Evolutionary conservation across 2,888 invertebrate genomes (phyloP).

Genomic region (Zaprionus obscuricornis): DNA sequence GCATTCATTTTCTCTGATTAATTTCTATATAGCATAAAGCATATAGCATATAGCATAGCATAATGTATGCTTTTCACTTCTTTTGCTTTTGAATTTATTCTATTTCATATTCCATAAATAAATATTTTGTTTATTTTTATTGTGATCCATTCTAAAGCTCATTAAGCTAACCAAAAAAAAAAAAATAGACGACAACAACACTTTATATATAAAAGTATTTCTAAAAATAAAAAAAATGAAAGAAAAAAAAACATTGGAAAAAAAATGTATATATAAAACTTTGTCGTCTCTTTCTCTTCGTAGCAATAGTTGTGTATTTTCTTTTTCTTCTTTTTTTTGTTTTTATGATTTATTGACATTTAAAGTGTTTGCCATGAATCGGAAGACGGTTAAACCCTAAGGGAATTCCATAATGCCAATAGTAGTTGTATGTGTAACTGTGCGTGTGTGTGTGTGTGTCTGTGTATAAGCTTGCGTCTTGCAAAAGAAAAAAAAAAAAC

Average conservation of each 20-base stretch:
- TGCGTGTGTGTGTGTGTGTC: no score
- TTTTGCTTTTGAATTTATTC: neutral
- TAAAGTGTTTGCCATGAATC: slow-evolving; percentile 45
- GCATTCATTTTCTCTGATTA: slow-evolving; percentile 44
- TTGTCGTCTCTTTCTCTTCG: slow-evolving; percentile 10
- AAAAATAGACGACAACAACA: slow-evolving; percentile 8
- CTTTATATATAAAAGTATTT: slow-evolving; percentile 36
- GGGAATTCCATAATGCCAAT: neutral
- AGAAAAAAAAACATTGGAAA: no score
- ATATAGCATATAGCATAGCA: no score
- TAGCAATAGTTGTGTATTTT: slow-evolving; percentile 26
- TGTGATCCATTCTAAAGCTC: slow-evolving; percentile 61
- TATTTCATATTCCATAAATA: slow-evolving; percentile 43
- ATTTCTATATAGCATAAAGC: no score
- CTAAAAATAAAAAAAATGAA: slow-evolving; percentile 38
- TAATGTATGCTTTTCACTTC: no score
- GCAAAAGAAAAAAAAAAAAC: slow-evolving; percentile 1
- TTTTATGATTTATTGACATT: slow-evolving; percentile 74
- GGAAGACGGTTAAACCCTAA: neutral
- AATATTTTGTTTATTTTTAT: slow-evolving; percentile 45
- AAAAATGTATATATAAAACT: no score
- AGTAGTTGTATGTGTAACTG: no score
- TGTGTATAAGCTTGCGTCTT: no score
- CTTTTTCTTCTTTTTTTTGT: neutral
- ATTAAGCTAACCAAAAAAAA: slow-evolving; percentile 45